Evolutionary conservation across 2,888 invertebrate species (phyloP).

Genomic region (Mactromeris polynyma): DNA sequence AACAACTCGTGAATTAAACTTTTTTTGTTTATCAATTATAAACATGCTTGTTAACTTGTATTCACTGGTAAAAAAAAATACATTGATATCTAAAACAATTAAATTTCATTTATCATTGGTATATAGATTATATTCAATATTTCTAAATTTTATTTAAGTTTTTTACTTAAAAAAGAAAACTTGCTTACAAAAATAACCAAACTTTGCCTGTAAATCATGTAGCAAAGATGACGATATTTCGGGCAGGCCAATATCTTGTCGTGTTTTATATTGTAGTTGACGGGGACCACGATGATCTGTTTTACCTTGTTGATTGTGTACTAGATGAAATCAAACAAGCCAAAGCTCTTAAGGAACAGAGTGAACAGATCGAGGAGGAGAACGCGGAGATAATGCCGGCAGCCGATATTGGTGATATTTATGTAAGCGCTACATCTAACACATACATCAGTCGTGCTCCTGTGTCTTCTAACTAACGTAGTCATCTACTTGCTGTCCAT

Average conservation of each 20-base stretch:
- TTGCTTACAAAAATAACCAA: too few relatives aligned
- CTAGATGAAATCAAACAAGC: slow-evolving; percentile 59
- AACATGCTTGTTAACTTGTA: too few relatives aligned
- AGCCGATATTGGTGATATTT: slow-evolving; percentile 36
- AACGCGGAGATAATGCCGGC: slow-evolving; percentile 50
- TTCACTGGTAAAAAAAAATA: too few relatives aligned
- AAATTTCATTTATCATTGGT: too few relatives aligned
- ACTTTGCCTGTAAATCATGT: too few relatives aligned
- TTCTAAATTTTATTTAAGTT: too few relatives aligned
- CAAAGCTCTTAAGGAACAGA: slow-evolving; percentile 33
- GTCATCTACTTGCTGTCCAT: not conserved
- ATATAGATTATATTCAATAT: too few relatives aligned
- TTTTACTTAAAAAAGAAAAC: too few relatives aligned
- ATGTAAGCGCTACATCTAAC: slow-evolving; percentile 41
- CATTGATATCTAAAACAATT: too few relatives aligned
- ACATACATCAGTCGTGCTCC: not conserved
- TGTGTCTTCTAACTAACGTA: not conserved
- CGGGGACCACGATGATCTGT: slow-evolving; percentile 56
- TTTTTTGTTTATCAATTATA: too few relatives aligned
- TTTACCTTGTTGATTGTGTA: slow-evolving; percentile 62
- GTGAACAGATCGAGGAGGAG: not conserved
- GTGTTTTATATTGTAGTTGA: slow-evolving; percentile 50
- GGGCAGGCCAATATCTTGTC: not conserved
- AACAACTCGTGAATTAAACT: too few relatives aligned
- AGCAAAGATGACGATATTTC: too few relatives aligned